Evolutionary conservation across 2,113 vertebrate genomes (phyloP).

Genomic region (Phrynocephalus versicolor): DNA sequence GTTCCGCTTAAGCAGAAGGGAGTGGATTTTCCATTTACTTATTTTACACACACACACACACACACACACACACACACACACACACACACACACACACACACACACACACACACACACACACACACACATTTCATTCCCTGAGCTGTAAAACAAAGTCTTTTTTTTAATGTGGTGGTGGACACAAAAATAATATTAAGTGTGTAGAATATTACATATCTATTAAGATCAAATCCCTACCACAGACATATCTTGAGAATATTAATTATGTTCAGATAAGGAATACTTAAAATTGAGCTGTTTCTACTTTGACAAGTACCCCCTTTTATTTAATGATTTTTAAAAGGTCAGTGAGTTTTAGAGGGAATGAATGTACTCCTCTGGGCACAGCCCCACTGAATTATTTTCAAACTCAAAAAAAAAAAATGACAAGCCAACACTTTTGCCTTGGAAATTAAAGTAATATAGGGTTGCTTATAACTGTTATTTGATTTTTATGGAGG

Average conservation of each 20-base stretch:
- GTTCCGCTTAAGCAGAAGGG: neutral
- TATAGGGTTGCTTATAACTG: conserved; percentile 78
- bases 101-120: neutral
- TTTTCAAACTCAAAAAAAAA: conserved; percentile 70
- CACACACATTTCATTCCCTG: neutral
- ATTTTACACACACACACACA: neutral
- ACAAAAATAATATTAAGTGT: neutral
- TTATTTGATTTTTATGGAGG: conserved; percentile 67
- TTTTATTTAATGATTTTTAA: conserved; percentile 46
- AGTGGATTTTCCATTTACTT: neutral
- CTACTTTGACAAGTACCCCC: conserved; percentile 56
- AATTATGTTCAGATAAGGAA: conserved; percentile 48
- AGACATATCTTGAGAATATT: conserved; percentile 38
- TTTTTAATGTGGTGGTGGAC: too few relatives aligned
- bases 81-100: neutral
- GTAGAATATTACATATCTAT: neutral
- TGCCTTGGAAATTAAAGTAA: conserved; percentile 73
- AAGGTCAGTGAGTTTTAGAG: conserved; percentile 55
- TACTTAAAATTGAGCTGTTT: conserved; percentile 48
- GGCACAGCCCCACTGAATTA: conserved; percentile 78
- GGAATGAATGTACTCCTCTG: conserved; percentile 66
- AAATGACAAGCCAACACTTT: conserved; percentile 67
- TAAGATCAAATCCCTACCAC: neutral
- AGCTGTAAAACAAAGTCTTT: neutral
- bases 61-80: neutral